phyloP scores from a whole-genome alignment of 2,797 vertebrate species.

The Girardinus metallicus region DNA sequence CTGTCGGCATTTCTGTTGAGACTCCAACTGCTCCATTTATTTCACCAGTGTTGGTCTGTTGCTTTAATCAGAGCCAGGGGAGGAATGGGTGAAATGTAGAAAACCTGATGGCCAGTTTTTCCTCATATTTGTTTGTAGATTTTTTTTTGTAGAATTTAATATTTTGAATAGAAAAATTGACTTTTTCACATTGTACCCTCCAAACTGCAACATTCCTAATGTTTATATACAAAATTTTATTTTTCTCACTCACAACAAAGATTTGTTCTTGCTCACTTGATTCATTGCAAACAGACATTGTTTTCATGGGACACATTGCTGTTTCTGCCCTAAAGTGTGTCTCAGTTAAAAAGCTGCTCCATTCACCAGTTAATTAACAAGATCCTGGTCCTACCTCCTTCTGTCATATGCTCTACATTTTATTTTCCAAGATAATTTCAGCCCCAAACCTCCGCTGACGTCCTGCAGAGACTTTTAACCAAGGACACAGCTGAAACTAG shows the following conservation, averaged over 20 bases:
- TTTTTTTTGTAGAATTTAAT: neutral
- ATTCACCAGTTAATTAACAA: slow-evolving; percentile 21
- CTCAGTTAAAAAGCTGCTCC: neutral
- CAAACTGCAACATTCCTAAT: no score
- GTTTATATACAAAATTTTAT: no score
- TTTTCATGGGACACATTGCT: slow-evolving; percentile 20
- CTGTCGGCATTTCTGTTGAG: neutral
- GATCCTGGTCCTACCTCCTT: neutral
- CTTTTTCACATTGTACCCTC: neutral
- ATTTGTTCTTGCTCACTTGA: neutral
- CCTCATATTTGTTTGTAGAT: neutral
- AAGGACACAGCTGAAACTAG: slow-evolving; percentile 17
- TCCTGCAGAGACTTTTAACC: slow-evolving; percentile 14
- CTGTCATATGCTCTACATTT: neutral
- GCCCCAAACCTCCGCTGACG: neutral
- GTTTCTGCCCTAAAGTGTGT: slow-evolving; percentile 16
- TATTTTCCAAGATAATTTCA: slow-evolving; percentile 30
- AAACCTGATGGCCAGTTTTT: neutral
- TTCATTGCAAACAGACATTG: neutral
- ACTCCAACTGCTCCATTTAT: neutral
- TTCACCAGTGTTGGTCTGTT: neutral
- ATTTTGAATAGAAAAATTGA: neutral
- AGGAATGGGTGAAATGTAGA: neutral
- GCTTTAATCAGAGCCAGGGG: neutral
- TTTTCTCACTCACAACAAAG: neutral